Percentiles rank a stretch among this genome's conserved stretches.
These are phyloP conservation scores for Anableps anableps DNA, from an alignment of 2,797 vertebrate species.

Conservation along the genomic window DNA sequence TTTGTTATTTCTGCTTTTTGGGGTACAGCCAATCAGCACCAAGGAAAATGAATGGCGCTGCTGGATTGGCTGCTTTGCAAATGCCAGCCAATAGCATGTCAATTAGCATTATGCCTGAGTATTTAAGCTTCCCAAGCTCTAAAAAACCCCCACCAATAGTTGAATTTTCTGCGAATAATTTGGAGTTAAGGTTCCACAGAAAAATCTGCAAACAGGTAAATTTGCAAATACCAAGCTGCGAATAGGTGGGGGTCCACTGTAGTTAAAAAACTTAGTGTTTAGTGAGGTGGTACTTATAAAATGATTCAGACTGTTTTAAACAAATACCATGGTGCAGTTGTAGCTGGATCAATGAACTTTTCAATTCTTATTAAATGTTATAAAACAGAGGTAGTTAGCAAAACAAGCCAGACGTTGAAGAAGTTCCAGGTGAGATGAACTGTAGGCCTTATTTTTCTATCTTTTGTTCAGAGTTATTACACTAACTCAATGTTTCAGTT, in stretches of 20 bases:
- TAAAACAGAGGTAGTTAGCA: neutral
- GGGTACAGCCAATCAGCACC: no score
- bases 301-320: neutral
- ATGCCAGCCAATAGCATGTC: neutral
- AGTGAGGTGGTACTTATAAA: neutral
- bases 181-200: no score
- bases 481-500: neutral
- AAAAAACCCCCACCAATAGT: no score
- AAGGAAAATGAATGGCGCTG: no score
- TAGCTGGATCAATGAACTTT: neutral
- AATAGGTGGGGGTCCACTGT: neutral
- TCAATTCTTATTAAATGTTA: neutral
- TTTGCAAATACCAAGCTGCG: no score
- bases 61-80: neutral
- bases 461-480: slow-evolving; percentile 5
- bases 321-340: neutral
- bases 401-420: neutral
- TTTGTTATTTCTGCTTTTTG: no score
- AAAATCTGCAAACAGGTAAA: no score
- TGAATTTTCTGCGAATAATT: neutral
- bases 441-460: neutral
- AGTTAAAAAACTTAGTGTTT: neutral
- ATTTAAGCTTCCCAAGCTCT: neutral
- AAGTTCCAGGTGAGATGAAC: neutral
- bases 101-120: neutral